Evolutionary conservation across 2,888 invertebrate species (phyloP), one percentile per base, ranked within the genome.

Genomic region (Apoderus coryli): DNA sequence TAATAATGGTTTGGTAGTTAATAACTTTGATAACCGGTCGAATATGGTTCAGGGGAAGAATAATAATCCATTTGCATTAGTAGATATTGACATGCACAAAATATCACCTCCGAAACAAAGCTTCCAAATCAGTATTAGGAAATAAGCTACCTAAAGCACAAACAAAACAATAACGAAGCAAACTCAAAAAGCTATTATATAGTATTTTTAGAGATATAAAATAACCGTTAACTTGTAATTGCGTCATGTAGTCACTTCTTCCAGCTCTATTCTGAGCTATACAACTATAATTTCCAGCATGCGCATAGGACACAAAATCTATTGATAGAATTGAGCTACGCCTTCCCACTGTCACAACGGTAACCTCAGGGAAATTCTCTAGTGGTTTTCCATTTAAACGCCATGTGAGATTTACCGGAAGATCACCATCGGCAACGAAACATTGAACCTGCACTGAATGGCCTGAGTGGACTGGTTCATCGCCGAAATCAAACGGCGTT

Each of bases 361-460:
- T 46, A 30, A 46, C 32, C 13, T 42, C 44, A 5, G 27, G 59
- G 42, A 63, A 64, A 34, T 60, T 57, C 43, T 64, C 63, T 47
- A 72, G 56, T 32, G 61, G 61, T 50, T 65, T 65, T 39, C 72
- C 71, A 62, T 77, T 75, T 57, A 79, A n/a, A n/a, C n/a, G n/a
- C 62, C 51, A 52, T 13, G 38, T 42, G 14, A 52, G 49, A 22
- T 46, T 44, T 27, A 49, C 62, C 32, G 79, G 79, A 38, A 64
- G 56, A 50, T 80, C 79, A 32, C 79, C 76, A 55, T 73, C 71
- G 26, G 65, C 65, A 39, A 72, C 65, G 41, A 69, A 64, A 59
- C 76, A 76, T 37, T 54, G 60, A 44, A 74, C 62, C 41, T 69
- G 69, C 38, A 69, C 65, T 43, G 69, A 65, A 50, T 74, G 73